A percentile compares a stretch with the other conserved stretches of the same genome.
phyloP scores from a whole-genome alignment of 1,140 invertebrate genomes.

The Vanessa tameamea region DNA sequence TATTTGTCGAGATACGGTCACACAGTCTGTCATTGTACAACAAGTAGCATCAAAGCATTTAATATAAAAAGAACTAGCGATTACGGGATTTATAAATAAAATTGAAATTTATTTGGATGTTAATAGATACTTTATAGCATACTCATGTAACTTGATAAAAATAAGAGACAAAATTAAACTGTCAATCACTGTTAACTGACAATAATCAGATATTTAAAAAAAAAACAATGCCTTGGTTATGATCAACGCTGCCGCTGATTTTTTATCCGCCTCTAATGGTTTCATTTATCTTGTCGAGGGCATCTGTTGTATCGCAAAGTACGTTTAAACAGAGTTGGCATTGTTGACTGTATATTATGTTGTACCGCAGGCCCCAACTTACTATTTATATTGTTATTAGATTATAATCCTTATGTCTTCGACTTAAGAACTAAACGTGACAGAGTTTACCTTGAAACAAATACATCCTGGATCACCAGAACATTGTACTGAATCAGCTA shows the following conservation, averaged over 20 bases:
- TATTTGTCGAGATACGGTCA: background rate
- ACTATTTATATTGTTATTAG: conserved; percentile 7
- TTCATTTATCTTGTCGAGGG: conserved; percentile 52
- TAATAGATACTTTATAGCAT: background rate
- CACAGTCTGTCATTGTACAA: background rate
- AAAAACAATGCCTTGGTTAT: conserved; percentile 43
- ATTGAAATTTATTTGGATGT: too few relatives aligned
- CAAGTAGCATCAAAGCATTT: background rate
- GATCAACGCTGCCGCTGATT: conserved; percentile 31
- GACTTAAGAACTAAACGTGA: conserved; percentile 15
- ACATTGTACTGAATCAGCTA: conserved; percentile 55
- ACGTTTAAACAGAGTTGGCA: conserved; percentile 50
- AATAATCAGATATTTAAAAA: conserved; percentile 22
- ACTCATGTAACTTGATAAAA: background rate
- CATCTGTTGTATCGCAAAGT: conserved; percentile 53
- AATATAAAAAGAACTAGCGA: background rate
- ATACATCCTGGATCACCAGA: conserved; percentile 51
- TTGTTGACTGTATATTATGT: conserved; percentile 43
- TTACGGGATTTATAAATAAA: background rate
- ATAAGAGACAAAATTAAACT: too few relatives aligned
- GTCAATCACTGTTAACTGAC: too few relatives aligned
- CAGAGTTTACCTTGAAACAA: conserved; percentile 28
- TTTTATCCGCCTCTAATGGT: conserved; percentile 47
- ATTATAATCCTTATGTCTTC: conserved; percentile 22
- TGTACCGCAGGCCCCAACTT: conserved; percentile 20